phyloP scores from a whole-genome alignment of 2,113 vertebrate species.

The Chlorodrepanis virens region DNA sequence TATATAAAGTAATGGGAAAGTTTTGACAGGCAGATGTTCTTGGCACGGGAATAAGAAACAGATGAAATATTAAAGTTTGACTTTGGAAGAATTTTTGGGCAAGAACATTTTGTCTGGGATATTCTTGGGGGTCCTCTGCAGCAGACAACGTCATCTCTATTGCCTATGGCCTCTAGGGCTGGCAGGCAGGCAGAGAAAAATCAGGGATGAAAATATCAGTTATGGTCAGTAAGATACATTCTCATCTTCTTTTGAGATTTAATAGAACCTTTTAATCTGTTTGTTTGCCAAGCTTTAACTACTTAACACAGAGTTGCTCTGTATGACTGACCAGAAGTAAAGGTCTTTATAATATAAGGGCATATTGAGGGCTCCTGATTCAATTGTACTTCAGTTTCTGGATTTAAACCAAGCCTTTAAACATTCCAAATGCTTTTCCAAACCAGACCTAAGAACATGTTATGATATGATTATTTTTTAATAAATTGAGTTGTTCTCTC shows the following conservation, averaged over 20 bases:
- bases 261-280: neutral
- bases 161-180: neutral
- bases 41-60: neutral
- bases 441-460: neutral
- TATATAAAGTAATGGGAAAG: neutral
- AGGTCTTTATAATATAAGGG: neutral
- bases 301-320: neutral
- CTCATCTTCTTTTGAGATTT: neutral
- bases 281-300: neutral
- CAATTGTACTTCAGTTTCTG: neutral
- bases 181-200: neutral
- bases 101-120: neutral
- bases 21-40: neutral
- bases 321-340: neutral
- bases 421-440: neutral
- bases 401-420: neutral
- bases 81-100: neutral
- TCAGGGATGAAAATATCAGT: neutral
- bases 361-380: neutral
- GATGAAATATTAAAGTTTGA: neutral
- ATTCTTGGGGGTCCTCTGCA: neutral
- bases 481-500: neutral
- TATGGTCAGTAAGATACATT: neutral
- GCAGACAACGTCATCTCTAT: accelerated
- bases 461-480: neutral